Base-by-base conservation (phyloP, 2,888 invertebrate genomes). In the Acronicta psi region DNA sequence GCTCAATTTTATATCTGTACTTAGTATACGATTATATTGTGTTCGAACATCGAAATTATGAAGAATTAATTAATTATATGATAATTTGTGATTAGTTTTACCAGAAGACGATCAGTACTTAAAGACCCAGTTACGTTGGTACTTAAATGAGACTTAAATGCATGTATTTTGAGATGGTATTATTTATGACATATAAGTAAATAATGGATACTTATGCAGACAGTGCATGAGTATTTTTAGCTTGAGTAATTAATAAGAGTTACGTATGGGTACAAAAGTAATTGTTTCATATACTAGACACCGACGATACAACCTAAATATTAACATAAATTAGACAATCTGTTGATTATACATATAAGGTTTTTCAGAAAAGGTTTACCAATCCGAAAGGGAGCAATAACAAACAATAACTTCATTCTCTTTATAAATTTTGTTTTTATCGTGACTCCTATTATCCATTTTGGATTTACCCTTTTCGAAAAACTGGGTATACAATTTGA, bases 1-100 rank as follows among this genome's bases (percentile, higher is more conserved):
- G 92, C 92, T 92, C 92, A 92, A 93, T 91, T 88, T 88, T 82
- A 77, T 81, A 69, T 81, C 73, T 80, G 85, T 90, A 88, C 85
- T 89, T 88, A 85, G 82, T 85, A 84, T 87, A 86, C 83, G 82
- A 81, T 75, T 77, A 63, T 36, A 52, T 78, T 85, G 83, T 88
- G 84, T 89, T 86, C 83, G 81, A 82, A 81, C 85, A 86, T 88
- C 85, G 87, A 89, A 84, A 83, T 73, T 74, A 69, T 61, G 44
- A 58, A 49, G 46, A 59, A 59, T 38, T 50, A 58, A 59, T 38
- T 50, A 34, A 47, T 57, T 57, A 25, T 7, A 23, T 46, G 53
- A 43, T 62, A 52, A 50, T 42, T 57, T 58, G 50, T 55, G 43
- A 52, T 29, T 57, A 56, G 54, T 50, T 59, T 45, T 62, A 55